phyloP scores from a whole-genome alignment of 2,888 invertebrate genomes.

The Osmoderma eremita region DNA sequence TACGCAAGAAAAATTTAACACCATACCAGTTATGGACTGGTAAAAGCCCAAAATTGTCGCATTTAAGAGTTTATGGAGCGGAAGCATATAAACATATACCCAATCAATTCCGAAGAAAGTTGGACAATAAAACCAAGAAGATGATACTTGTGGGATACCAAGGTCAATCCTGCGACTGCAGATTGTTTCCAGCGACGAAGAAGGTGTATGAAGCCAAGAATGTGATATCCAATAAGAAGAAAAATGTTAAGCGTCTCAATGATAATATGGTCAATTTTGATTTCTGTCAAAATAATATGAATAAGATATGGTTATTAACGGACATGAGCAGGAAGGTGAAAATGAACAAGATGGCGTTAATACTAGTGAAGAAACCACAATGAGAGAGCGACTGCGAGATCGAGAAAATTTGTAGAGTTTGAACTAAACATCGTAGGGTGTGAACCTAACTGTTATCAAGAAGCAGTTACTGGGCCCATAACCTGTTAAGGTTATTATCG shows the following conservation, averaged over 20 bases:
- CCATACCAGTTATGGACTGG: slow-evolving; percentile 39
- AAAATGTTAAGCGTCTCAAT: too few species aligned
- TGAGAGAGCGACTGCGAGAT: slow-evolving; percentile 3
- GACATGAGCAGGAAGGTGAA: not conserved
- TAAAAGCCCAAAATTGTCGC: slow-evolving; percentile 29
- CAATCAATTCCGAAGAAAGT: slow-evolving; percentile 37
- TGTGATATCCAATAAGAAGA: not conserved
- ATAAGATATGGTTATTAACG: not conserved
- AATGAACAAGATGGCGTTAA: not conserved
- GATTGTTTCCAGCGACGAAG: slow-evolving; percentile 18
- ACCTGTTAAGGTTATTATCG: too few species aligned
- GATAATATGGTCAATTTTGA: not conserved
- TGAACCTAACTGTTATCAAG: not conserved
- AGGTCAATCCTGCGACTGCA: slow-evolving; percentile 17
- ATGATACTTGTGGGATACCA: slow-evolving; percentile 31
- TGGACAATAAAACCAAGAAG: slow-evolving; percentile 37
- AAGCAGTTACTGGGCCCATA: slow-evolving; percentile 24
- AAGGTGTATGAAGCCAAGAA: not conserved
- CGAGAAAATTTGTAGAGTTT: not conserved
- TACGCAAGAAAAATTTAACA: slow-evolving; percentile 15
- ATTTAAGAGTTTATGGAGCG: slow-evolving; percentile 32
- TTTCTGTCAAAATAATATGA: not conserved
- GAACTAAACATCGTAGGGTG: too few species aligned
- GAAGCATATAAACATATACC: slow-evolving; percentile 34
- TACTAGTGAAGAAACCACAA: too few species aligned